Evolutionary conservation across 2,888 invertebrate species (phyloP).

Genomic region (Nemotelus nigrinus): DNA sequence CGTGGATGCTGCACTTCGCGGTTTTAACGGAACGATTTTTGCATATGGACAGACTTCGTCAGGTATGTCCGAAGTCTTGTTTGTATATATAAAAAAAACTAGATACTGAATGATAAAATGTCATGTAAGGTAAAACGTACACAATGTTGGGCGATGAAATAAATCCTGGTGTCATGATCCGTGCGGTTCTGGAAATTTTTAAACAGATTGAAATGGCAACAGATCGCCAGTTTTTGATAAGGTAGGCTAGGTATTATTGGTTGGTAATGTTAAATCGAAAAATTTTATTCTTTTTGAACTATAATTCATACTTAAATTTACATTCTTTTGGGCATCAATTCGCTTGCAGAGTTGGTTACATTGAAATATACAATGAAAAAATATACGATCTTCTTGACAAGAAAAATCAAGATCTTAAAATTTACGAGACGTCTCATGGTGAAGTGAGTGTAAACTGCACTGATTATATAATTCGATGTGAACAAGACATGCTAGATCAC

Average conservation of each 20-base stretch:
- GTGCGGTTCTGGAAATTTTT: conserved; percentile 78
- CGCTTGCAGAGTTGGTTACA: conserved; percentile 77
- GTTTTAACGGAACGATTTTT: conserved; percentile 88
- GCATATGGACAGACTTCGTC: conserved; percentile 93
- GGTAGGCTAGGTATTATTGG: conserved; percentile 62
- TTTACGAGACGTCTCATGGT: conserved; percentile 72
- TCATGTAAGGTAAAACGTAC: conserved; percentile 73
- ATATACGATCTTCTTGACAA: conserved; percentile 78
- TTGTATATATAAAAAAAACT: neutral
- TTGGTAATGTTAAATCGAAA: neutral
- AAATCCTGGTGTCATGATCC: conserved; percentile 79
- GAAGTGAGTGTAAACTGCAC: conserved; percentile 72
- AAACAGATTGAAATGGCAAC: conserved; percentile 70
- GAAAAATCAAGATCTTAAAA: conserved; percentile 70
- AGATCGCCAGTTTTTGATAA: conserved; percentile 78
- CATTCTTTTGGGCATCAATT: neutral
- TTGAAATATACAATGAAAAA: conserved; percentile 90
- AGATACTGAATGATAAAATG: neutral
- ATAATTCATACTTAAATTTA: neutral
- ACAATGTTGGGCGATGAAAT: conserved; percentile 80
- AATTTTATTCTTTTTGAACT: neutral
- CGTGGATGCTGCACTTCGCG: conserved; percentile 75
- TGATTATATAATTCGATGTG: conserved; percentile 72
- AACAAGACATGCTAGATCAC: conserved; percentile 70
- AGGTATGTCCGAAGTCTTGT: conserved; percentile 64